Evolutionary conservation across 2,888 invertebrate genomes (phyloP), one percentile per base, ranked within the genome.

Genomic region (Gastracanthus pulcherrimus): DNA sequence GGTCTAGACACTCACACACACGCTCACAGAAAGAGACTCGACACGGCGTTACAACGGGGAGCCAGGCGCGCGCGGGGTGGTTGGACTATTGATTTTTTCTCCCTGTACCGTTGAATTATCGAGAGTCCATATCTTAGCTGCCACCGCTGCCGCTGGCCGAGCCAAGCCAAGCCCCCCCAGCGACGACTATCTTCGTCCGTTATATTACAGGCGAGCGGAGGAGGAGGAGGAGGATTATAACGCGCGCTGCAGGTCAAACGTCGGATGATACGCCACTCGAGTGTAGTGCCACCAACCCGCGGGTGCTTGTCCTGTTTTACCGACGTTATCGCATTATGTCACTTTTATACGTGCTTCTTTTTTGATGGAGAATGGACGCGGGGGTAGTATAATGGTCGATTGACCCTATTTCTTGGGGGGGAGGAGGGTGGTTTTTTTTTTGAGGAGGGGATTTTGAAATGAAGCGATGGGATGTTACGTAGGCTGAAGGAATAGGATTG

Each of bases 11-110:
- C 64, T n/a, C 36, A 45, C 48, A 34, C 62, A 64, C 23, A 69
- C 45, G 48, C n/a, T n/a, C n/a, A n/a, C n/a, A n/a, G n/a, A n/a
- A n/a, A n/a, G n/a, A n/a, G n/a, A n/a, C n/a, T n/a, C n/a, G n/a
- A n/a, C n/a, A n/a, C 16, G 45, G 69, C 70, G 48, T 60, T 60
- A n/a, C n/a, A n/a, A n/a, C n/a, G n/a, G n/a, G n/a, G n/a, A n/a
- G 60, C 60, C 55, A 55, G 78, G 71, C 74, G 81, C 83, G 81
- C 83, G 84, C 77, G 87, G 86, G 88, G 87, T 88, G 85, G 87
- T 87, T 87, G 86, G 88, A 87, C 88, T 89, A 89, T 89, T 89
- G 89, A 89, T 89, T 89, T 88, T 89, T 89, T 88, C 87, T 85
- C 86, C 86, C 87, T 85, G 87, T 86, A 84, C 87, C 86, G 87